A percentile compares a stretch with the other conserved stretches of the same genome.
Conservation (phyloP, 2,113 vertebrate species). For the Philantomba maxwellii region DNA sequence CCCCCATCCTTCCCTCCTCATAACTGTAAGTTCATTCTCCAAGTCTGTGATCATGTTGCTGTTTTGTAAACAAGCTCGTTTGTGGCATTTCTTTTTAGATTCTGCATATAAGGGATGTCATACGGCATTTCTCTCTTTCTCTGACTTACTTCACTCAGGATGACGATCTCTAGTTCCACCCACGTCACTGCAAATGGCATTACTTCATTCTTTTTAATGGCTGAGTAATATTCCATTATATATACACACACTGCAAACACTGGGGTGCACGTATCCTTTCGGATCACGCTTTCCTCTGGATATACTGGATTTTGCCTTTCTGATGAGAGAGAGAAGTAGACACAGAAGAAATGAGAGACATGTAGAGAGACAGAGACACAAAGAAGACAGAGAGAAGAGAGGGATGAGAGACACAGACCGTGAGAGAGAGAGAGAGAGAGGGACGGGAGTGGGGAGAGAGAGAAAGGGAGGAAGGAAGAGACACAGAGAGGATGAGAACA, state of each 20-base stretch:
- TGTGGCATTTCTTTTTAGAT: background rate
- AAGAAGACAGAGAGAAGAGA: background rate
- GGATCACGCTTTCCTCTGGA: background rate
- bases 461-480: background rate
- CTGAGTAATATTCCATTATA: background rate
- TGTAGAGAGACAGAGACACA: background rate
- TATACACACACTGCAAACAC: background rate
- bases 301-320: background rate
- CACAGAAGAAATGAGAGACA: background rate
- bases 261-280: background rate
- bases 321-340: background rate
- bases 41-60: background rate
- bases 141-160: background rate
- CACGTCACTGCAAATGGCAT: background rate
- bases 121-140: background rate
- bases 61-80: background rate
- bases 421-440: background rate
- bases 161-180: background rate
- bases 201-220: background rate
- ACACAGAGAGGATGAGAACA: too few species aligned
- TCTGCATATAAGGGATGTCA: background rate
- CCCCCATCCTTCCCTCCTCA: fast-evolving
- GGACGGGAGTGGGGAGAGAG: background rate
- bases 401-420: background rate
- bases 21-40: background rate